Conservation (phyloP, 2,797 vertebrate species). For the Hafferia zeledoni region DNA sequence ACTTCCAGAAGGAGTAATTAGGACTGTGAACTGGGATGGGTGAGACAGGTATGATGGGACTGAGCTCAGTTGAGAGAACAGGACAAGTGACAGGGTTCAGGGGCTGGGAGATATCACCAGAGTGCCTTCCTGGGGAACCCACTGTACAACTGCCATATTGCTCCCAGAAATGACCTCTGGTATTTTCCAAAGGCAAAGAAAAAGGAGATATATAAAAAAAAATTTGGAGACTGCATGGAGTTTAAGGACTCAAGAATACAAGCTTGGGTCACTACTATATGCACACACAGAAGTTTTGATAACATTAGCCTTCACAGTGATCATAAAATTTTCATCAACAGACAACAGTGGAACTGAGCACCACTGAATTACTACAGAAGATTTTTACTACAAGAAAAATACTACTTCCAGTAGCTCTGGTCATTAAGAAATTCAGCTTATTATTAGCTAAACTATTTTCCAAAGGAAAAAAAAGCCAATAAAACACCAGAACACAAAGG, state of each 20-base stretch:
- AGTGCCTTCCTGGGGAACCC: background rate
- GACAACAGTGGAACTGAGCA: background rate
- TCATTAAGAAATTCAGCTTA: background rate
- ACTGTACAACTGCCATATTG: background rate
- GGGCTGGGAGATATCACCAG: accelerated
- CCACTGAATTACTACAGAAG: background rate
- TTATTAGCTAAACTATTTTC: background rate
- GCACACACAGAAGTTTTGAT: background rate
- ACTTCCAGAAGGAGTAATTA: background rate
- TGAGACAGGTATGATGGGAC: background rate
- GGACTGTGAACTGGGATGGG: background rate
- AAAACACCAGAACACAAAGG: background rate
- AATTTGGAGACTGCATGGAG: accelerated
- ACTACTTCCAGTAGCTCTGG: background rate
- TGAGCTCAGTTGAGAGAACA: background rate
- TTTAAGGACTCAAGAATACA: background rate
- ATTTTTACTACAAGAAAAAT: background rate
- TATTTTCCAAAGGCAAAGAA: background rate
- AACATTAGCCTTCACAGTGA: background rate
- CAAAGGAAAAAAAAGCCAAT: background rate
- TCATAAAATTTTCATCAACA: background rate
- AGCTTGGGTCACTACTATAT: background rate
- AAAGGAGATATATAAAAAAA: background rate
- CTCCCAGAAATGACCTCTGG: background rate
- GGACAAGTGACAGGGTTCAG: background rate